Evolutionary conservation across 2,888 invertebrate genomes (phyloP).

Genomic region (Stenchaetothrips biformis): DNA sequence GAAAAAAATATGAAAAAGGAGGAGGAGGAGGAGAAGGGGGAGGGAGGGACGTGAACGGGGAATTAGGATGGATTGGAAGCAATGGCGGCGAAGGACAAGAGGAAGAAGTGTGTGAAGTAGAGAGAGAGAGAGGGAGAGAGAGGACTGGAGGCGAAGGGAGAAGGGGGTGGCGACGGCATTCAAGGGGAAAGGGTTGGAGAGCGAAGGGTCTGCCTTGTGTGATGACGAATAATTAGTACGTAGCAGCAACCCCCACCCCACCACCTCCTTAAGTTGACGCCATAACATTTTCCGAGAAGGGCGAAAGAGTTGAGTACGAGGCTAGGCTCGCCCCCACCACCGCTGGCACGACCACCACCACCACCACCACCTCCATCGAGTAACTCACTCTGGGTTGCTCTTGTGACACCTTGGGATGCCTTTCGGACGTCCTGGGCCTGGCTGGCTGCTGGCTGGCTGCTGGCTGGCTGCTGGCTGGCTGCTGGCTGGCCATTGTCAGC

Average conservation of each 20-base stretch:
- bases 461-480: too few species aligned
- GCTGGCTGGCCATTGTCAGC: background rate
- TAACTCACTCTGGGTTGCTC: too few species aligned
- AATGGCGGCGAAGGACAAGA: too few species aligned
- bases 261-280: conserved; percentile 5
- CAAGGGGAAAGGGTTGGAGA: background rate
- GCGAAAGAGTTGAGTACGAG: background rate
- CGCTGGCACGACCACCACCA: background rate
- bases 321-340: background rate
- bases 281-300: background rate
- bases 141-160: background rate
- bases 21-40: background rate
- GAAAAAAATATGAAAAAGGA: background rate
- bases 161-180: background rate
- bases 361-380: background rate
- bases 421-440: background rate
- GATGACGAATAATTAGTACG: conserved; percentile 23
- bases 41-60: too few species aligned
- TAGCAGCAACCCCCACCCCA: background rate
- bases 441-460: too few species aligned
- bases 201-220: conserved; percentile 10
- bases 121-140: background rate
- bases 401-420: background rate
- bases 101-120: background rate
- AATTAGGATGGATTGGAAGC: too few species aligned